Evolutionary conservation across 2,113 vertebrate species (phyloP).

Genomic region (Pterophyllum scalare): DNA sequence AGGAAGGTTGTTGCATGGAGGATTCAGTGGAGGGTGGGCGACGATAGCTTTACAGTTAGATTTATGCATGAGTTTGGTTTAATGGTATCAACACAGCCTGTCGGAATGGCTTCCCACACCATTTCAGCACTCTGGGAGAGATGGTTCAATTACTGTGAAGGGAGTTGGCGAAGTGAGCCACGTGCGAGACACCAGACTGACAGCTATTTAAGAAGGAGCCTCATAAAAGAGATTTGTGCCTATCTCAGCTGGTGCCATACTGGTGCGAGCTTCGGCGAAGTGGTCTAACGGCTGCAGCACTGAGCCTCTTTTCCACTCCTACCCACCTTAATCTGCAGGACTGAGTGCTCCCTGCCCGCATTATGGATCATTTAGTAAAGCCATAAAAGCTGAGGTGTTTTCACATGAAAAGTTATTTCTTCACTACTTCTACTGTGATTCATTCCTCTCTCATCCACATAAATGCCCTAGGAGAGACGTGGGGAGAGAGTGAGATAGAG

Average conservation of each 20-base stretch:
- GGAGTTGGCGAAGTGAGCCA: constrained; percentile 64
- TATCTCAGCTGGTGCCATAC: constrained; percentile 58
- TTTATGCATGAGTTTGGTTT: constrained; percentile 77
- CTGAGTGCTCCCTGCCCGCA: constrained; percentile 73
- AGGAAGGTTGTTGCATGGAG: constrained; percentile 13
- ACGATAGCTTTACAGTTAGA: constrained; percentile 61
- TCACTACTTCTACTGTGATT: constrained; percentile 77
- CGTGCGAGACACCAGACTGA: constrained; percentile 79
- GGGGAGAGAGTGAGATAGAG: constrained; percentile 27
- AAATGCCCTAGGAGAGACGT: constrained; percentile 62
- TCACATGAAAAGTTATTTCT: constrained; percentile 85
- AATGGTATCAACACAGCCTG: constrained; percentile 79
- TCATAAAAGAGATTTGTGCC: constrained; percentile 86
- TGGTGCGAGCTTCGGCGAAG: constrained; percentile 44
- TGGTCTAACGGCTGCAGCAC: constrained; percentile 56
- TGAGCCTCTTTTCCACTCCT: constrained; percentile 45
- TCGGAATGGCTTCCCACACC: constrained; percentile 72
- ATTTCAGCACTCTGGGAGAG: constrained; percentile 72
- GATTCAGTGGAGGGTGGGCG: constrained; percentile 15
- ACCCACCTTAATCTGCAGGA: constrained; percentile 71
- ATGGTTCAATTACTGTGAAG: constrained; percentile 79
- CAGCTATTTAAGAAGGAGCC: constrained; percentile 82
- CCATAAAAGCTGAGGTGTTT: constrained; percentile 83
- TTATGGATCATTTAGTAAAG: constrained; percentile 84
- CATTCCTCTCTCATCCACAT: constrained; percentile 73